Conservation (phyloP, 2,888 invertebrate species). For the Graphium colonna region DNA sequence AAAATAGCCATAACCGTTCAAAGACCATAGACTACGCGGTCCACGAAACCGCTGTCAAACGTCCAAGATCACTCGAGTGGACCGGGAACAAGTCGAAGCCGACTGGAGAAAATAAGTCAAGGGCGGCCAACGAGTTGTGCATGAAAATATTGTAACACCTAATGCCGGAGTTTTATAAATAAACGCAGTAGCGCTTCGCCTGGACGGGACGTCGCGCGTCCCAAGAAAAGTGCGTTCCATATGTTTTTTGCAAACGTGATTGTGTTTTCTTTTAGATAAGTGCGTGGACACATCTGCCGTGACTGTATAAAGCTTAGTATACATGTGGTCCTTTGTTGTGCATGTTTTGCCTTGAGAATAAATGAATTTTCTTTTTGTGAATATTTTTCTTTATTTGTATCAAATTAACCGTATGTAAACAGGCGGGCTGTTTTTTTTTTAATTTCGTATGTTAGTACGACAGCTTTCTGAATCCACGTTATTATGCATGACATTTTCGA, state of each 20-base stretch:
- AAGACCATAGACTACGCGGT: not conserved
- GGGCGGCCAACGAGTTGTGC: conserved; percentile 53
- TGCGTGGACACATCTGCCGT: conserved; percentile 6
- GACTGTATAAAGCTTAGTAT: conserved; percentile 7
- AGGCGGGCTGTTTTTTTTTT: no score
- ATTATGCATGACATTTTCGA: not conserved
- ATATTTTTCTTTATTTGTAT: no score
- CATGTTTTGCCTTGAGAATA: conserved; percentile 1
- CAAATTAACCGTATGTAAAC: no score
- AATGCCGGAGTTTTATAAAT: conserved; percentile 66
- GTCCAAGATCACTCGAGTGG: not conserved
- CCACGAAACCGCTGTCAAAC: not conserved
- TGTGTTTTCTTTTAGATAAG: conserved; percentile 30
- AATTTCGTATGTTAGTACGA: not conserved
- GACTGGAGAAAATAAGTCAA: conserved; percentile 56
- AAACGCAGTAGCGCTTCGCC: conserved; percentile 58
- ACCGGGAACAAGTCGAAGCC: not conserved
- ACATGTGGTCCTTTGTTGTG: conserved; percentile 4
- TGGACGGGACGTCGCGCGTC: conserved; percentile 36
- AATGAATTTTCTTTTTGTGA: no score
- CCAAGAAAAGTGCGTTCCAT: conserved; percentile 11
- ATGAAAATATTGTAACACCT: conserved; percentile 69
- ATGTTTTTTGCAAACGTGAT: conserved; percentile 26
- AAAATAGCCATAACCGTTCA: conserved; percentile 12
- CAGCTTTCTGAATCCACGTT: not conserved